Conservation (phyloP, 35 echinoderm and acorn worm genomes). For the Ophioderma brevispina region DNA sequence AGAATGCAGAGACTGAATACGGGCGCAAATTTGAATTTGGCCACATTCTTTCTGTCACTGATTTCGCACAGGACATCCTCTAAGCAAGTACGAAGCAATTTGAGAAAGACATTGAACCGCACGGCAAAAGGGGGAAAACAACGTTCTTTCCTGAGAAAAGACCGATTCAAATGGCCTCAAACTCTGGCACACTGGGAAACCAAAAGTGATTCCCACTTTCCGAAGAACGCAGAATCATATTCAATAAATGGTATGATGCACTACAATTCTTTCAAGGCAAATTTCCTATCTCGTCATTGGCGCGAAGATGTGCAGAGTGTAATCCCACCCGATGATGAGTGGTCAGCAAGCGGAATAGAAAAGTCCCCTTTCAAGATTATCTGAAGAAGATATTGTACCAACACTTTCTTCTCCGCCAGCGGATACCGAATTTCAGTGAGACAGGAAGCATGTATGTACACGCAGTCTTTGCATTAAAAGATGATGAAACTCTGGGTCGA, state of each 20-base stretch:
- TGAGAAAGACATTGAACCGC: slow-evolving; percentile 42
- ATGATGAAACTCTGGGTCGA: slow-evolving; percentile 38
- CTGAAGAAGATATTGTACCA: background rate
- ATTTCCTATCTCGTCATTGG: background rate
- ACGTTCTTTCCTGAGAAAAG: slow-evolving; percentile 35
- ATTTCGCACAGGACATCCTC: slow-evolving; percentile 51
- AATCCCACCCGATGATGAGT: background rate
- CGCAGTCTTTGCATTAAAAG: slow-evolving; percentile 66
- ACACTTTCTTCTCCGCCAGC: background rate
- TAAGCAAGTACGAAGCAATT: slow-evolving; percentile 74
- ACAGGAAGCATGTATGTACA: slow-evolving; percentile 64
- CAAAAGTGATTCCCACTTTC: background rate
- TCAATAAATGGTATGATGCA: background rate
- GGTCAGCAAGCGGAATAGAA: slow-evolving; percentile 8
- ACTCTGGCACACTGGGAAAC: background rate
- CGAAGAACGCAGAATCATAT: background rate
- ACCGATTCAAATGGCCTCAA: background rate
- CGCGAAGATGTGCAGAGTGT: background rate
- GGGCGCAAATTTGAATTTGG: slow-evolving; percentile 42
- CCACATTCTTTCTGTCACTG: slow-evolving; percentile 32
- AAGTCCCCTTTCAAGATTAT: slow-evolving; percentile 7
- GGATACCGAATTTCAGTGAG: slow-evolving; percentile 39
- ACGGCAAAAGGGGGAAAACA: slow-evolving; percentile 65
- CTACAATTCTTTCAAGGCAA: background rate
- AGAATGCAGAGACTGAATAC: slow-evolving; percentile 65